phyloP scores from a whole-genome alignment of 2,797 vertebrate species.

The Chelonia mydas region DNA sequence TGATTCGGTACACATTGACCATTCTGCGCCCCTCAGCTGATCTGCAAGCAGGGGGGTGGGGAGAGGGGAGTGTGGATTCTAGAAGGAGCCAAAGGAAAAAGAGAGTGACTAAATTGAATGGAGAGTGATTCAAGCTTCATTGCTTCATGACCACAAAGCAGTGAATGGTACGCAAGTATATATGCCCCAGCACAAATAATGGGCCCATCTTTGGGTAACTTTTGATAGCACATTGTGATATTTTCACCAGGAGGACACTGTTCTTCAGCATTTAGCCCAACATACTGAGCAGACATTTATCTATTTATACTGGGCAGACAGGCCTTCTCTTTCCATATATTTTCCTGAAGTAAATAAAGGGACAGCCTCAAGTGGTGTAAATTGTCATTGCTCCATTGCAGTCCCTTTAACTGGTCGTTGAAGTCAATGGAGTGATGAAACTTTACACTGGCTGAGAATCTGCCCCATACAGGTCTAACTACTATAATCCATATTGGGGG shows the following conservation, averaged over 20 bases:
- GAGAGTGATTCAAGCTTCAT: neutral
- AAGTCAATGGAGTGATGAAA: neutral
- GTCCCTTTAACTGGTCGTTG: fast-evolving
- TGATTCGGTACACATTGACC: neutral
- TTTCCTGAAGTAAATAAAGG: neutral
- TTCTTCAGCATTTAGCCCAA: neutral
- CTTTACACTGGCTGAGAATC: neutral
- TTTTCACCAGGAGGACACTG: neutral
- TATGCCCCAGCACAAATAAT: neutral
- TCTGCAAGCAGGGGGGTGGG: too few species aligned
- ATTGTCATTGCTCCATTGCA: neutral
- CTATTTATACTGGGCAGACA: neutral
- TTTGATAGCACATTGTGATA: neutral
- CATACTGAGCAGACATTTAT: neutral
- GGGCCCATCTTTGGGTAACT: neutral
- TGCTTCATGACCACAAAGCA: neutral
- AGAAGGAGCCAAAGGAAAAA: neutral
- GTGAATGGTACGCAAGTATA: neutral
- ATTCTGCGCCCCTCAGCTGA: neutral
- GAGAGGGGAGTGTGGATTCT: neutral
- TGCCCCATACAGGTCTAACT: neutral
- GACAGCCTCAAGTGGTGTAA: neutral
- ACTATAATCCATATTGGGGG: neutral
- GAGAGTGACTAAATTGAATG: neutral
- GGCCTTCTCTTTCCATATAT: neutral